Base-by-base conservation (phyloP, 2,888 invertebrate species). In the Napeogenes inachia region DNA sequence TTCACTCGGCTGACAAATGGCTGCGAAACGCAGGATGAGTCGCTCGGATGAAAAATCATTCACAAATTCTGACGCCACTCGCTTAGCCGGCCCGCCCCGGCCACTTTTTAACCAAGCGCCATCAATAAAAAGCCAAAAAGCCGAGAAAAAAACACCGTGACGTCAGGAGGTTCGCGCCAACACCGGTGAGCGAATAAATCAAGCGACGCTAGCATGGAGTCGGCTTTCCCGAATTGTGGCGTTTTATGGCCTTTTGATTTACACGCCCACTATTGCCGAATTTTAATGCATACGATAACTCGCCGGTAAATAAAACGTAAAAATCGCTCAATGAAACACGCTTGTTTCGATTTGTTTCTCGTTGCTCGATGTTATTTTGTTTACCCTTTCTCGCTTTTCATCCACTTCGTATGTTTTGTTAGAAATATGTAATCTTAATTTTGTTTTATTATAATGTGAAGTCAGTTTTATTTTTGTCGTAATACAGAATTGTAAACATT, bases 1-100 rank as follows among this genome's bases (percentile, higher is more conserved):
- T 84, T 85, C 87, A 79, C 78, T 70, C 79, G 79, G 78, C 86
- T 90, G 90, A 90, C 90, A 90, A 90, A 89, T 90, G 89, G 89
- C 80, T 79, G 81, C 85, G 84, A 85, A 86, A 82, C 83, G 84
- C 79, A 77, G 85, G 85, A 86, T 81, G 84, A 85, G 80, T 76
- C 68, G 73, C 76, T 75, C 81, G 80, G 79, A 81, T 82, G 84
- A 80, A 85, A 86, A 89, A 89, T 89, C 89, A 89, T 89, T 88
- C 88, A 85, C 85, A 83, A 84, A 86, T 85, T 84, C 82, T 87
- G 88, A 88, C 84, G 84, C 79, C 81, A 71, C 72, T 74, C 81
- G 82, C 81, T 82, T 81, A 81, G 83, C 79, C 76, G 71, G 70
- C 71, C 84, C 80, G 81, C 77, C 76, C 80, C 75, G 75, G 77